phyloP scores from a whole-genome alignment of 2,797 vertebrate species.

The Eulemur rubriventer region DNA sequence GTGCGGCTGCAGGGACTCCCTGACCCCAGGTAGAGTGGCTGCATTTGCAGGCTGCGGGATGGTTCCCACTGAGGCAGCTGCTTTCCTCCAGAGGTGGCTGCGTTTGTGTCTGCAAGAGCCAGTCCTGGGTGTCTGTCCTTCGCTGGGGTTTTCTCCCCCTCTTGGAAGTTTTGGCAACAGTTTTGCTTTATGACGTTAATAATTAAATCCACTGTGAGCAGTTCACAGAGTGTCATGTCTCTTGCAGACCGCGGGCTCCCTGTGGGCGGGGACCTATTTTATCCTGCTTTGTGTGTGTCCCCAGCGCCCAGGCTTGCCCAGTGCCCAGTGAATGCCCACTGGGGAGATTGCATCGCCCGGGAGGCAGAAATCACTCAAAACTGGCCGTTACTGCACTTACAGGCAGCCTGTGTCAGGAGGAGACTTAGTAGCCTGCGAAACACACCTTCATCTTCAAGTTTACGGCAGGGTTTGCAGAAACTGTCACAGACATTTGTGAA shows the following conservation, averaged over 20 bases:
- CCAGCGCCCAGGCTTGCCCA: not conserved
- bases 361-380: not conserved
- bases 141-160: too few species aligned
- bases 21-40: not conserved
- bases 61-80: not conserved
- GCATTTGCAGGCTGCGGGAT: not conserved
- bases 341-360: not conserved
- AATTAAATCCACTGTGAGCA: not conserved
- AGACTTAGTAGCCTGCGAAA: not conserved
- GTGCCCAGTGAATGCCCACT: not conserved
- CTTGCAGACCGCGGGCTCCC: not conserved
- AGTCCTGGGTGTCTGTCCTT: not conserved
- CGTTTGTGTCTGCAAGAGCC: not conserved
- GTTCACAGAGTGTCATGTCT: not conserved
- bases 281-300: not conserved
- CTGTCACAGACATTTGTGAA: not conserved
- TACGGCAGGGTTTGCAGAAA: not conserved
- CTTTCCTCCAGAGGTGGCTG: not conserved
- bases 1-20: not conserved
- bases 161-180: not conserved
- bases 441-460: not conserved
- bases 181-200: not conserved
- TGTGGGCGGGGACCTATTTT: not conserved
- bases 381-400: not conserved
- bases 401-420: not conserved